Conservation (phyloP, 2,113 vertebrate species). For the Abramis brama region DNA sequence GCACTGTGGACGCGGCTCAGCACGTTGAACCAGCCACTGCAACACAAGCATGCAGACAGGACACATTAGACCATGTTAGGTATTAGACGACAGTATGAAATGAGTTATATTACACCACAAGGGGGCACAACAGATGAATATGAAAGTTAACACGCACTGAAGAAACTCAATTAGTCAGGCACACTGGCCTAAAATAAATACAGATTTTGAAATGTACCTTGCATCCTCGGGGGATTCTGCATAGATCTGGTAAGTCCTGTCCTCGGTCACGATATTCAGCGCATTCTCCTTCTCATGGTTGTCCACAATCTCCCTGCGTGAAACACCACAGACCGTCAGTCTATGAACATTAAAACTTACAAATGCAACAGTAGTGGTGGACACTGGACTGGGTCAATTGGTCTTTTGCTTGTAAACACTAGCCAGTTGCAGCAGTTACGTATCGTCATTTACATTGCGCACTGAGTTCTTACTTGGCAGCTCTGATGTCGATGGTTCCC, state of each 20-base stretch:
- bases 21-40: slow-evolving; percentile 89
- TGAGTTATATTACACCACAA: slow-evolving; percentile 7
- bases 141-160: background rate
- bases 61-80: background rate
- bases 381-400: background rate
- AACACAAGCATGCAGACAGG: slow-evolving; percentile 36
- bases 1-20: slow-evolving; percentile 87
- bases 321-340: slow-evolving; percentile 44
- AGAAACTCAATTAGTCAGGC: background rate
- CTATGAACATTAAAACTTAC: background rate
- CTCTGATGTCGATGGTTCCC: slow-evolving; percentile 87
- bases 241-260: slow-evolving; percentile 89
- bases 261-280: slow-evolving; percentile 87
- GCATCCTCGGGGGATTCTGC: slow-evolving; percentile 92
- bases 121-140: background rate
- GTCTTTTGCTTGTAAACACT: background rate
- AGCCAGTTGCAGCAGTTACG: background rate
- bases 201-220: slow-evolving; percentile 74
- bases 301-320: slow-evolving; percentile 86
- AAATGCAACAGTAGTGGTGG: background rate
- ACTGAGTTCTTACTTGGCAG: slow-evolving; percentile 77
- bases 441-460: background rate
- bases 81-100: slow-evolving; percentile 34
- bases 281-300: slow-evolving; percentile 94
- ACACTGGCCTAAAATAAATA: slow-evolving; percentile 5